Base-by-base conservation (phyloP, 2,113 vertebrate species). In the Upupa epops region DNA sequence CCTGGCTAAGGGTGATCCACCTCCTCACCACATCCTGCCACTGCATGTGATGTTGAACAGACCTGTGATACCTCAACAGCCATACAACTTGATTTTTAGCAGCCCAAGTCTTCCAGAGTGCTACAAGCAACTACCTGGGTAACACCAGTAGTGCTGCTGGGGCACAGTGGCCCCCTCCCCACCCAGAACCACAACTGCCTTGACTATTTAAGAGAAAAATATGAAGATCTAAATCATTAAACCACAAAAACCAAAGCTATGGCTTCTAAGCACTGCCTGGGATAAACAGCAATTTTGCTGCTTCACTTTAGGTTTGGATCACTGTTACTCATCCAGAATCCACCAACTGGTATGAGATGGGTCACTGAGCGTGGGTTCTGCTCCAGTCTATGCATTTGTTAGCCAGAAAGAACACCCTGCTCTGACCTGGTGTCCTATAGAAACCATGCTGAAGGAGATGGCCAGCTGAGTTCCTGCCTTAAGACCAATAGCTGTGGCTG, bases 291-390 rank as follows among this genome's bases (percentile, higher is more conserved):
- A 28, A n/a, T 77, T 80, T 37, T 58, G 73, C 49, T 14, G 40
- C 31, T 79, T 42, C 34, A 4, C 8, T 59, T 71, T 46, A 5
- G 45, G 58, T 81, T 77, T n/a, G 22, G 12, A 46, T 37, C 13
- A 40, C 22, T 83, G 73, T 16, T 73, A 18, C 40, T 40, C 51
- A 28, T 9, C 31, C 9, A 80, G 9, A 42, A 58, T 9, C 42
- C 28, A 36, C 31, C 26, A 40, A 54, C 32, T 3, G 6, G 18
- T n/a, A 55, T 1, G 0, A 29, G 51, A 48, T 25, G 3, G 7
- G 21, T 60, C 32, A 9, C 26, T 13, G 36, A 81, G 61, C 60
- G 40, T 5, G 37, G 37, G 16, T 42, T 61, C 34, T 51, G 6
- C 48, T 73, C 68, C 24, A 49, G 5, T 25, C 49, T 25, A 69